Percentiles rank a stretch among this genome's conserved stretches.
These are phyloP conservation scores for Enteromius radiatus DNA, from an alignment of 2,797 vertebrate genomes.

Conservation along the genomic window DNA sequence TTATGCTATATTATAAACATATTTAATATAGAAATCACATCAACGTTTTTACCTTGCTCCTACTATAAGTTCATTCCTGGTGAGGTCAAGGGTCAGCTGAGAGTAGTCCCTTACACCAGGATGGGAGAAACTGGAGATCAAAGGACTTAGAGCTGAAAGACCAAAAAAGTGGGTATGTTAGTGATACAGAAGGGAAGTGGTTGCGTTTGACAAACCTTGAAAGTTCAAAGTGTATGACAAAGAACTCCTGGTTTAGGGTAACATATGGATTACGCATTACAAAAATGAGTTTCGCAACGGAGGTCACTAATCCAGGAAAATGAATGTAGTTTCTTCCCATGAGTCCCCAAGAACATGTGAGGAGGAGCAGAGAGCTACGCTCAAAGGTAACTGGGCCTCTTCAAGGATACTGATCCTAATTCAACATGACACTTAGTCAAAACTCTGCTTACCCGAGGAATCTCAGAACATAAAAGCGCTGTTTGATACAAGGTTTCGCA, in stretches of 20 bases:
- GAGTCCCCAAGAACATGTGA: constrained; percentile 37
- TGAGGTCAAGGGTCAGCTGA: constrained; percentile 94
- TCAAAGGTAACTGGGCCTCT: constrained; percentile 59
- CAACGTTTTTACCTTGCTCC: constrained; percentile 90
- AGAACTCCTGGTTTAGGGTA: not conserved
- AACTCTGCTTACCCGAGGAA: constrained; percentile 55
- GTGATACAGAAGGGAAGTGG: constrained; percentile 5
- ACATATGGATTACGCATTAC: constrained; percentile 20
- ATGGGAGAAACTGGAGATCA: constrained; percentile 91
- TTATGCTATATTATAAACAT: not conserved
- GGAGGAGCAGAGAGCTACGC: constrained; percentile 57
- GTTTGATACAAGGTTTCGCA: constrained; percentile 67
- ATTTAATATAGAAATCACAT: not conserved
- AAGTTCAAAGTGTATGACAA: not conserved
- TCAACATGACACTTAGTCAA: constrained; percentile 68
- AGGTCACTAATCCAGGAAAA: constrained; percentile 25
- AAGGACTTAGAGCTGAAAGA: constrained; percentile 87
- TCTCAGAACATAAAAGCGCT: constrained; percentile 49
- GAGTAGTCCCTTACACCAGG: constrained; percentile 91
- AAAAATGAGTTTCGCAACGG: not conserved
- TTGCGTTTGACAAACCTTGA: not conserved
- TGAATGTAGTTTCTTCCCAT: constrained; percentile 22
- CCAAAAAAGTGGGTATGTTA: constrained; percentile 15
- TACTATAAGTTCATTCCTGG: constrained; percentile 95
- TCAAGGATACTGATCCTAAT: constrained; percentile 67